phyloP scores from a whole-genome alignment of 2,888 invertebrate species.

The Cynaeus angustus region DNA sequence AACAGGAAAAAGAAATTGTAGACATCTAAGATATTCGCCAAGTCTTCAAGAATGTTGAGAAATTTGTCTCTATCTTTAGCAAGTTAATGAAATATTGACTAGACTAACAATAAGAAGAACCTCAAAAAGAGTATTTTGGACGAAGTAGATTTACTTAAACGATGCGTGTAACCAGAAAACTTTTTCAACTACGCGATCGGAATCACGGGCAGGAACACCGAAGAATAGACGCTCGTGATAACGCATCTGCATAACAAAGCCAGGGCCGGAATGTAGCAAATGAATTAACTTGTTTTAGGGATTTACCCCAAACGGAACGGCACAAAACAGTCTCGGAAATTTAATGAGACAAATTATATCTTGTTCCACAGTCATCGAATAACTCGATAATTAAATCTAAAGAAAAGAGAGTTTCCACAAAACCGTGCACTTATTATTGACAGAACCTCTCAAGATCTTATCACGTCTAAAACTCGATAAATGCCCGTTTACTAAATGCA shows the following conservation, averaged over 20 bases:
- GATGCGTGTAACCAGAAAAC: too few relatives aligned
- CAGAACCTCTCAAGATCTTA: conserved; percentile 53
- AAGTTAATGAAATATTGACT: too few relatives aligned
- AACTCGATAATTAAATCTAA: conserved; percentile 14
- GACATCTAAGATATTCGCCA: too few relatives aligned
- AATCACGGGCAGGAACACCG: conserved; percentile 19
- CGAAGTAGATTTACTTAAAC: too few relatives aligned
- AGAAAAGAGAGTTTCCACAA: not conserved
- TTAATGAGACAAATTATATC: conserved; percentile 34
- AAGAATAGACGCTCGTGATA: conserved; percentile 21
- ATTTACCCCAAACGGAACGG: conserved; percentile 19
- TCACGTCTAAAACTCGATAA: conserved; percentile 55
- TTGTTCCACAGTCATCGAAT: conserved; percentile 14
- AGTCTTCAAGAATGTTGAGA: too few relatives aligned
- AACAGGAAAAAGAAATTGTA: too few relatives aligned
- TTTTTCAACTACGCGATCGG: conserved; percentile 36
- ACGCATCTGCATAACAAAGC: conserved; percentile 38
- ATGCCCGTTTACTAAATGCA: conserved; percentile 57
- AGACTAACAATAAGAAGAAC: too few relatives aligned
- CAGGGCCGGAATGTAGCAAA: conserved; percentile 27
- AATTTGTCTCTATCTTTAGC: too few relatives aligned
- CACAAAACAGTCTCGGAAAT: conserved; percentile 27
- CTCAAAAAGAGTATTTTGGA: conserved; percentile 3
- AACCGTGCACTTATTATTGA: conserved; percentile 38
- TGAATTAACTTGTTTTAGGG: conserved; percentile 34